phyloP scores from a whole-genome alignment of 2,888 invertebrate genomes.

The Dicranocentrus wangi region DNA sequence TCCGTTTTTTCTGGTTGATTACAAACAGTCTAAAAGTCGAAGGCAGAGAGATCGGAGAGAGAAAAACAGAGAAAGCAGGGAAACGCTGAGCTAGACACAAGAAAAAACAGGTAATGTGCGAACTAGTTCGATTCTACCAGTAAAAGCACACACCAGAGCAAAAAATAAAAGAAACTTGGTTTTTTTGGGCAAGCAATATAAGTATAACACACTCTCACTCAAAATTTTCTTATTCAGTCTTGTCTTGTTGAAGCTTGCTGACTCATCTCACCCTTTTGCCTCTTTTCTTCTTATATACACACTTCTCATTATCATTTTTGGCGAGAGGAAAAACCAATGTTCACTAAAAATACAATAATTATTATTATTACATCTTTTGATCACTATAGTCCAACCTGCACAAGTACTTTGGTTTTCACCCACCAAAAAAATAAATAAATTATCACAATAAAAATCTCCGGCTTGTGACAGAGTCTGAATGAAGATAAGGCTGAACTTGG shows the following conservation, averaged over 20 bases:
- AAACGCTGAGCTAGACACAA: conserved; percentile 62
- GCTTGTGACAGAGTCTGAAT: too few relatives aligned
- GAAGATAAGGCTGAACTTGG: too few relatives aligned
- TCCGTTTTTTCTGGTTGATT: background rate
- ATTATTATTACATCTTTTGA: background rate
- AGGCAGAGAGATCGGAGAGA: conserved; percentile 21
- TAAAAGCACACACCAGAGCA: conserved; percentile 48
- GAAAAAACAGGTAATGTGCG: conserved; percentile 63
- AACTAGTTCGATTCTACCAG: conserved; percentile 37
- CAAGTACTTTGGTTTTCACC: background rate
- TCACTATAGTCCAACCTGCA: background rate
- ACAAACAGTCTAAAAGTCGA: background rate
- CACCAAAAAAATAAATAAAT: background rate
- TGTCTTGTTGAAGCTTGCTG: conserved; percentile 45
- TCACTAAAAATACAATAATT: background rate
- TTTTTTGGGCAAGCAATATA: conserved; percentile 48
- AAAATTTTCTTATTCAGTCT: conserved; percentile 39
- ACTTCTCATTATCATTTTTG: background rate
- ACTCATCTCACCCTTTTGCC: conserved; percentile 34
- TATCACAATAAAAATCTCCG: too few relatives aligned
- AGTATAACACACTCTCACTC: conserved; percentile 35
- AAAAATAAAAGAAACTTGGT: conserved; percentile 27
- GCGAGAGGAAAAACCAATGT: conserved; percentile 1
- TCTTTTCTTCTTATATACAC: background rate
- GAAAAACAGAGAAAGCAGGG: conserved; percentile 43